Evolutionary conservation across 2,797 vertebrate species (phyloP).

Genomic region (Pseudochirops cupreus): DNA sequence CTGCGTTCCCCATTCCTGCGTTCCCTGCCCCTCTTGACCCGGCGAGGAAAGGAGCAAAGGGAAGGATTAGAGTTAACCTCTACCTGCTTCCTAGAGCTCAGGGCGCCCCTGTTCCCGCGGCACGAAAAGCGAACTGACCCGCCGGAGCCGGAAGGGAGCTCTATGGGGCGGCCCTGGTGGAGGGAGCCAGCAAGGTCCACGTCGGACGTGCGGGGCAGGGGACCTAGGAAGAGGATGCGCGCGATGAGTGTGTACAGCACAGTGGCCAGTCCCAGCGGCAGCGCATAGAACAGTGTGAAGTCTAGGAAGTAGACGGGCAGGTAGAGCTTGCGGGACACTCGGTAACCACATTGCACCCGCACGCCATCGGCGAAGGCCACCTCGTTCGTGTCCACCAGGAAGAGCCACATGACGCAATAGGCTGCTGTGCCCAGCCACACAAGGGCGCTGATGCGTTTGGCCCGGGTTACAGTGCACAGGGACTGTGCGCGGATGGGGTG

Average conservation of each 20-base stretch:
- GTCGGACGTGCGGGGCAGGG: slow-evolving; percentile 82
- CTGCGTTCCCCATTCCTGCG: neutral
- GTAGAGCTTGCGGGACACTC: slow-evolving; percentile 91
- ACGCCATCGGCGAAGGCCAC: slow-evolving; percentile 88
- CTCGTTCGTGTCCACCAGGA: slow-evolving; percentile 91
- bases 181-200: neutral
- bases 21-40: neutral
- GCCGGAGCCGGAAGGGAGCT: slow-evolving; percentile 69
- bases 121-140: slow-evolving; percentile 75
- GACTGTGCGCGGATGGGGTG: slow-evolving; percentile 92
- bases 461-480: slow-evolving; percentile 91
- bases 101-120: slow-evolving; percentile 81
- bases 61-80: fast-evolving
- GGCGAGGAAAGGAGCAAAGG: neutral
- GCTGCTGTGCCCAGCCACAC: slow-evolving; percentile 92
- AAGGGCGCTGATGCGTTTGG: slow-evolving; percentile 91
- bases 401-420: slow-evolving; percentile 95
- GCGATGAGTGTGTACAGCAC: slow-evolving; percentile 91
- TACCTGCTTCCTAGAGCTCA: slow-evolving; percentile 92
- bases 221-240: slow-evolving; percentile 89
- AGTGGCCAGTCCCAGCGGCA: slow-evolving; percentile 88
- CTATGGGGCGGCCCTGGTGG: slow-evolving; percentile 83
- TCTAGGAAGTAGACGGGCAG: slow-evolving; percentile 94
- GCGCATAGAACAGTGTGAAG: slow-evolving; percentile 91
- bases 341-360: slow-evolving; percentile 91